These are phyloP conservation scores for Melinopterus prodromus DNA, from an alignment of 2,888 invertebrate genomes.

Conservation along the genomic window DNA sequence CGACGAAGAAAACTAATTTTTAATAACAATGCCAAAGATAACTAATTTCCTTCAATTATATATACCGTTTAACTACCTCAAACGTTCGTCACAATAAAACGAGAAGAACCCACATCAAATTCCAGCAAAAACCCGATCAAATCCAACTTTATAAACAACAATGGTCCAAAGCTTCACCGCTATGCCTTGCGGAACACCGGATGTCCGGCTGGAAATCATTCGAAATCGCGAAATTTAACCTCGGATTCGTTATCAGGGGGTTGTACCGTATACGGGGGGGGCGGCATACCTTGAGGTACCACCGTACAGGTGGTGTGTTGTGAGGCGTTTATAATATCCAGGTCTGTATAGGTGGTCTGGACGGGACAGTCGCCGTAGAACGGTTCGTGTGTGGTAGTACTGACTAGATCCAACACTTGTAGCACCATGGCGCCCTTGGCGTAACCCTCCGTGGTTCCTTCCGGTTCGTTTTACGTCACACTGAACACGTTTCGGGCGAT, in stretches of 20 bases:
- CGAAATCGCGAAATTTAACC: not conserved
- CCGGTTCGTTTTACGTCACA: conserved; percentile 32
- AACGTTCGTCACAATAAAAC: too few species aligned
- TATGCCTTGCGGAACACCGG: not conserved
- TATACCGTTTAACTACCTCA: too few species aligned
- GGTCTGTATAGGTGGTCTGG: conserved; percentile 55
- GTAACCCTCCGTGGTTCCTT: conserved; percentile 58
- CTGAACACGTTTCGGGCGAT: conserved; percentile 50
- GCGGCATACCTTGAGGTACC: conserved; percentile 54
- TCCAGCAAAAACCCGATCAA: too few species aligned
- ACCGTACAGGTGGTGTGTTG: conserved; percentile 60
- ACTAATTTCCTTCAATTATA: too few species aligned
- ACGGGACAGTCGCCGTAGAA: conserved; percentile 72
- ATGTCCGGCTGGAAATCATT: not conserved
- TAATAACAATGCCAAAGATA: not conserved
- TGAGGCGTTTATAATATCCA: conserved; percentile 58
- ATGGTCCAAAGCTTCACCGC: not conserved
- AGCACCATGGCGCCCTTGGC: conserved; percentile 75
- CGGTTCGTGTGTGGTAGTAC: conserved; percentile 70
- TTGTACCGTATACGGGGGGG: not conserved
- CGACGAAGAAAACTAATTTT: not conserved
- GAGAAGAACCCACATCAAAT: too few species aligned
- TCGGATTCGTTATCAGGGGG: not conserved
- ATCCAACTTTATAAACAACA: not conserved
- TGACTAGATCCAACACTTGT: conserved; percentile 72